Percentiles rank a stretch among this genome's conserved stretches.
phyloP scores from a whole-genome alignment of 2,888 invertebrate species.

The Idaea straminata region DNA sequence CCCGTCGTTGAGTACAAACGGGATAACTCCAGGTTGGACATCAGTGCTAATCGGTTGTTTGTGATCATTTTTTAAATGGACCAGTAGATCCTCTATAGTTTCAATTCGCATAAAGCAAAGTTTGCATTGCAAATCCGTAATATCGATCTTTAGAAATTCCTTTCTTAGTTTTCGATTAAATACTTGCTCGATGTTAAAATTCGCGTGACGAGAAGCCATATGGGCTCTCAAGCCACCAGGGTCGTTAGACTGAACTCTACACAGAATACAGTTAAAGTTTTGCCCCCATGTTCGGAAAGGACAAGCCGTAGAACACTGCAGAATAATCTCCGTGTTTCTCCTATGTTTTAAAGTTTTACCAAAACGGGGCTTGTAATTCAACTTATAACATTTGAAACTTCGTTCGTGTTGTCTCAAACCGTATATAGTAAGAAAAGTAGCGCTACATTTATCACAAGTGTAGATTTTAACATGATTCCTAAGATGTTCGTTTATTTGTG shows the following conservation, averaged over 20 bases:
- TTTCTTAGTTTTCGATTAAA: constrained; percentile 68
- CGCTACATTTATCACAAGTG: constrained; percentile 69
- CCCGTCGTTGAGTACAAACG: constrained; percentile 67
- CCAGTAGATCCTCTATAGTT: constrained; percentile 58
- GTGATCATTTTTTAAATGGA: constrained; percentile 67
- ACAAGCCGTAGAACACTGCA: constrained; percentile 69
- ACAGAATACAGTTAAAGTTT: constrained; percentile 70
- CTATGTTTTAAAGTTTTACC: constrained; percentile 68
- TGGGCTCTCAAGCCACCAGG: constrained; percentile 67
- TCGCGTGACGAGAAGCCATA: constrained; percentile 65
- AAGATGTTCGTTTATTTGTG: constrained; percentile 67
- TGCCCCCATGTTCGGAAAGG: constrained; percentile 74
- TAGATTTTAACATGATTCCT: constrained; percentile 68
- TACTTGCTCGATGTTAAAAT: constrained; percentile 64
- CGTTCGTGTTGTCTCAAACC: constrained; percentile 67
- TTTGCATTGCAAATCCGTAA: constrained; percentile 70
- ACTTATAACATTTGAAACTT: constrained; percentile 67
- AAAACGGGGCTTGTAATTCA: constrained; percentile 67
- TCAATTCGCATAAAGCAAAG: constrained; percentile 66
- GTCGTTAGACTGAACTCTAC: constrained; percentile 68
- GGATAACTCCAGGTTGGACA: constrained; percentile 68
- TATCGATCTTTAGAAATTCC: constrained; percentile 69
- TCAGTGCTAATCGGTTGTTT: constrained; percentile 69
- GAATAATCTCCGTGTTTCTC: constrained; percentile 68
- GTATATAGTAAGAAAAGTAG: constrained; percentile 67